A percentile compares a stretch with the other conserved stretches of the same genome.
Conservation (phyloP, 2,888 invertebrate species). For the Bugulina stolonifera region DNA sequence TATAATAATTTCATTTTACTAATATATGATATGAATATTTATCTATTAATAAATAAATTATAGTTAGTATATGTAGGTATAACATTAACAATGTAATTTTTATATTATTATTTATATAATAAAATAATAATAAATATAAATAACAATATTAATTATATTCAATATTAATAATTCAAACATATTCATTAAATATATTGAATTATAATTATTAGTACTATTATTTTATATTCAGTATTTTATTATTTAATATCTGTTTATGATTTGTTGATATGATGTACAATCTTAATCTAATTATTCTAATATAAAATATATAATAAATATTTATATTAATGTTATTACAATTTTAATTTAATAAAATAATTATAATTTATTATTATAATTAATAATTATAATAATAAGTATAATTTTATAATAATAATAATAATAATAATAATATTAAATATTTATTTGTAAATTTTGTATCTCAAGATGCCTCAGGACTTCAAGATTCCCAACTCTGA, state of each 20-base stretch:
- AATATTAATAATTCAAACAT: background rate
- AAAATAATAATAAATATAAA: background rate
- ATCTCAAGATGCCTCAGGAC: too few relatives aligned
- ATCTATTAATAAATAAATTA: too few relatives aligned
- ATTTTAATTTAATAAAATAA: background rate
- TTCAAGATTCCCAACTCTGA: too few relatives aligned
- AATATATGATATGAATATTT: too few relatives aligned
- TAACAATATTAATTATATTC: background rate
- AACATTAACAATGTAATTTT: background rate
- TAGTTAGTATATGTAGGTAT: background rate
- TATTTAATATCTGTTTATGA: too few relatives aligned
- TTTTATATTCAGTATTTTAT: background rate
- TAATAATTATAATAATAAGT: background rate
- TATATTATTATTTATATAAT: background rate
- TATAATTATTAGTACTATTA: background rate
- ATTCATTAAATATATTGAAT: background rate
- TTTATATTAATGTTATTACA: background rate
- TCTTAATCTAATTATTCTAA: background rate
- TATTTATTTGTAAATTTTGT: too few relatives aligned
- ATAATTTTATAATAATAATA: slow-evolving; percentile 7
- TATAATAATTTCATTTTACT: too few relatives aligned
- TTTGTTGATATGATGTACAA: too few relatives aligned
- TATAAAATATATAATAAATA: background rate
- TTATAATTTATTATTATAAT: slow-evolving; percentile 1
- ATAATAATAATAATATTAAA: background rate